Evolutionary conservation across 2,113 vertebrate species (phyloP).

Genomic region (Lepisosteus osseus): DNA sequence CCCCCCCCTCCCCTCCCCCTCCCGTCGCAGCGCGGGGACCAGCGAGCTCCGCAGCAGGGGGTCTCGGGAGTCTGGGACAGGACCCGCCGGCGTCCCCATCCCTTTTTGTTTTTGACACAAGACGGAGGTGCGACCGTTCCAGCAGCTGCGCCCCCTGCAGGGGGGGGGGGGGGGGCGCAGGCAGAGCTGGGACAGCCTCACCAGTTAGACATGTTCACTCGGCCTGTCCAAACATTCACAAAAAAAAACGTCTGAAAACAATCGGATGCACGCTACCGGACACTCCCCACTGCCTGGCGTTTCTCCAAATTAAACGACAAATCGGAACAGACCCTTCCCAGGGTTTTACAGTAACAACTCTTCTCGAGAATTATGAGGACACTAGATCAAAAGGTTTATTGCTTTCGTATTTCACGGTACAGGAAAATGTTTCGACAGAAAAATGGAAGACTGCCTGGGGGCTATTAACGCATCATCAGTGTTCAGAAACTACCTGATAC

Average conservation of each 20-base stretch:
- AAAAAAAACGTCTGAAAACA: conserved; percentile 22
- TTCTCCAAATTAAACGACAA: conserved; percentile 23
- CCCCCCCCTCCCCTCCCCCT: conserved; percentile 12
- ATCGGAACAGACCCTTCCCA: conserved; percentile 41
- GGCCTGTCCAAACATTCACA: conserved; percentile 77
- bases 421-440: conserved; percentile 58
- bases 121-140: conserved; percentile 56
- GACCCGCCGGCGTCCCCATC: conserved; percentile 49
- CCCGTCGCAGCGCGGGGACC: no score
- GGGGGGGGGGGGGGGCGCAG: conserved; percentile 12
- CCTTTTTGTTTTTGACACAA: conserved; percentile 57
- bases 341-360: neutral
- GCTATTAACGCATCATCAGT: conserved; percentile 69
- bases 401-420: conserved; percentile 68
- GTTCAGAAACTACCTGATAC: conserved; percentile 77
- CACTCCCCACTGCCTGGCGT: conserved; percentile 48
- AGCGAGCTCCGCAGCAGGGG: conserved; percentile 52
- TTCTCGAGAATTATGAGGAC: conserved; percentile 35
- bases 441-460: conserved; percentile 70
- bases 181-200: conserved; percentile 33
- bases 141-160: conserved; percentile 20
- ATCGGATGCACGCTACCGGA: conserved; percentile 17
- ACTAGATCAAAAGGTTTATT: conserved; percentile 62
- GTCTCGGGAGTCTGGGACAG: conserved; percentile 58
- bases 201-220: conserved; percentile 61